Base-by-base conservation (phyloP, 2,113 vertebrate genomes). In the Solea senegalensis region DNA sequence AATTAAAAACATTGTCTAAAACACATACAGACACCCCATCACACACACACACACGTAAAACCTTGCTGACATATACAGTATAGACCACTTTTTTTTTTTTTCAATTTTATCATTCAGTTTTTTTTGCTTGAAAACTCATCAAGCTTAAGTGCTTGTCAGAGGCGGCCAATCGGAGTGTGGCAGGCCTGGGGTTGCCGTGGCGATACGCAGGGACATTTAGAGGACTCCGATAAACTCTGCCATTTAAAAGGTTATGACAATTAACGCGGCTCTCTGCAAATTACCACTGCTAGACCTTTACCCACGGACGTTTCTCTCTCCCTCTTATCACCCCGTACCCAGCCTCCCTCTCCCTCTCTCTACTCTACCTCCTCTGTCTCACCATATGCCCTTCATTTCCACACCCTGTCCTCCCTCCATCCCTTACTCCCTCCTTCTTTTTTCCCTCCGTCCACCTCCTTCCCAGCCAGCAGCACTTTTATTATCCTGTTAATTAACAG, bases 401-500 rank as follows among this genome's bases (percentile, higher is more conserved):
- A 40, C 74, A 69, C 52, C 70, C 64, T 62, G 61, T 73, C 78
- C 81, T 82, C 69, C 69, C 69, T 65, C 66, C 51, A 56, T 76
- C 76, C 57, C 46, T 73, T 28, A 7, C 55, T 60, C 74, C 72
- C 52, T 65, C 76, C 62, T 65, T 51, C 72, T 74, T 63, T 34
- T 63, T 52, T 67, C 13, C 12, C 2, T 45, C 58, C 16, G 70
- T 72, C 68, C 88, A 81, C 89, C 78, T 75, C 71, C 69, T 63
- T 84, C 83, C 21, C 78, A 76, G 78, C 86, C 81, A 74, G 85
- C 85, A 82, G 91, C 55, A 91, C 89, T 92, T 95, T 94, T 93
- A 94, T 91, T 93, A 95, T 92, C 85, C 92, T 84, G 91, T 93
- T 95, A 94, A 96, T 94, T 96, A 96, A 95, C 85, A 86, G 88